Base-by-base conservation (phyloP, 2,888 invertebrate species). In the Meghimatium bilineatum region DNA sequence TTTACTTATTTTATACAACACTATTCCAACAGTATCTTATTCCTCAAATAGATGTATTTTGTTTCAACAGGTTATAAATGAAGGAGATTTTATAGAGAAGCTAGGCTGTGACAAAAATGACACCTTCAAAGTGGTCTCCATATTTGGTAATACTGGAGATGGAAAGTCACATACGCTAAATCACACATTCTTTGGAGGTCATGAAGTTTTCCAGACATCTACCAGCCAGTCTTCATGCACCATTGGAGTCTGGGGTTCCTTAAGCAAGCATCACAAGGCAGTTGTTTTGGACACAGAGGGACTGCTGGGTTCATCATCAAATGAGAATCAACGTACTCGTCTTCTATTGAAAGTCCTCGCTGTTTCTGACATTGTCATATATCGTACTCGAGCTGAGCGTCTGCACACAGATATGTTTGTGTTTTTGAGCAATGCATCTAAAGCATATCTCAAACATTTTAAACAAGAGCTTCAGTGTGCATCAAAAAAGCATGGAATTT, bases 71-170 rank as follows among this genome's bases (percentile, higher is more conserved):
- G 91, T 93, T 17, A 85, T 86, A n/a, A 86, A 88, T 88, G 89
- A 89, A 69, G 90, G 91, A 34, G 93, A 93, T 26, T 94, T 94
- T 87, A 81, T 91, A 8, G 85, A 88, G 36, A 92, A 92, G 80
- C 88, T 94, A 8, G 91, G 90, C 32, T 93, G 93, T 89, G 90
- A 90, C n/a, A 86, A 85, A 36, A 88, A 90, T 78, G 88, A 88
- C 36, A 79, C 85, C 32, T 95, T 97, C 26, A 97, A 97, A 94
- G 96, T 97, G 29, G 95, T 97, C 0, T 96, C 97, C 23, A 96
- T 97, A 90, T 96, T 97, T 94, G 97, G 97, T 3, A 97, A 96
- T 91, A 96, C 96, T 0, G 97, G 97, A 0, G 97, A 96, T 94
- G 97, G 97, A 1, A 97, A 97, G 93, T 96, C 96, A 3, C 95